Percentiles rank a stretch among this genome's conserved stretches.
Evolutionary conservation across 2,797 vertebrate species (phyloP).

Genomic region (Eremophila alpestris): DNA sequence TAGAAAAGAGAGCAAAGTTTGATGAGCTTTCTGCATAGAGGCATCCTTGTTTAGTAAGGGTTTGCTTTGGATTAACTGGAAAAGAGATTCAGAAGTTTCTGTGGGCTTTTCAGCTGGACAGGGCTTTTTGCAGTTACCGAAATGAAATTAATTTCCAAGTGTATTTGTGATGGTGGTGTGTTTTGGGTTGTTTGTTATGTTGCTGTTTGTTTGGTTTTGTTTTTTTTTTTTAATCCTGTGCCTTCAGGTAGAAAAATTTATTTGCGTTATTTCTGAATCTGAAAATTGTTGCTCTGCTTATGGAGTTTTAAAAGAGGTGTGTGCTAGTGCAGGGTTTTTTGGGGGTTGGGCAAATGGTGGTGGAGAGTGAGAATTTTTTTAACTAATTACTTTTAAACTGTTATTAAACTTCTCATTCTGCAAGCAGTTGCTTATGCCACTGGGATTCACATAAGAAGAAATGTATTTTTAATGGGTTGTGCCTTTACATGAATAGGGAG

Average conservation of each 20-base stretch:
- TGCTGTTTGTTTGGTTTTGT: background rate
- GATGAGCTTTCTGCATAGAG: background rate
- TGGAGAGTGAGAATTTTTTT: background rate
- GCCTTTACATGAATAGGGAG: background rate
- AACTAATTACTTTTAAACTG: background rate
- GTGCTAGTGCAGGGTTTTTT: background rate
- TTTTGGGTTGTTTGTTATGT: background rate
- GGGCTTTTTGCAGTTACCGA: background rate
- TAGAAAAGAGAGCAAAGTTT: background rate
- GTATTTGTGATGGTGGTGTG: background rate
- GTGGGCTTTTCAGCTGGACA: background rate
- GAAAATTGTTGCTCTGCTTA: background rate
- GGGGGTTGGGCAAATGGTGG: background rate
- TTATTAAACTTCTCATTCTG: background rate
- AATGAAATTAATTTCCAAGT: background rate
- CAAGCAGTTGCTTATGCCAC: background rate
- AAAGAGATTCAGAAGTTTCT: background rate
- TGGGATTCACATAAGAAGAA: background rate
- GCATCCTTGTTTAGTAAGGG: background rate
- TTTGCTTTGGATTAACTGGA: background rate
- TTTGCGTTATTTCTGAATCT: background rate
- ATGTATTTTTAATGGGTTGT: background rate
- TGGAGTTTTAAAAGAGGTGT: background rate
- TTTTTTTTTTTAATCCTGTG: background rate
- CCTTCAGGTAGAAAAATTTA: background rate